A percentile compares a stretch with the other conserved stretches of the same genome.
Evolutionary conservation across 2,888 invertebrate genomes (phyloP).

Genomic region (Campaea margaritaria): DNA sequence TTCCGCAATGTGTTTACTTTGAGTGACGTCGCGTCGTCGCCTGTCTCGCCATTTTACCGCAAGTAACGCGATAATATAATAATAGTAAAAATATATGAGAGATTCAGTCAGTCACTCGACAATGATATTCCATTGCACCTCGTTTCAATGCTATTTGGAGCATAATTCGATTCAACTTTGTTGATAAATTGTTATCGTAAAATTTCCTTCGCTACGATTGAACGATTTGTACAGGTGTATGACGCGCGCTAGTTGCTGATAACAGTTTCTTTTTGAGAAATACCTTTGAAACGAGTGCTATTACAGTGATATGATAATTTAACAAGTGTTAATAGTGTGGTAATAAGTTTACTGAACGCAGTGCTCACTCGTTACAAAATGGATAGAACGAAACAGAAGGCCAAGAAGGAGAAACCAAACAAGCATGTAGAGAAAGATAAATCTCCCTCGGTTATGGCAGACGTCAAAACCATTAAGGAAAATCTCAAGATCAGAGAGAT

Average conservation of each 20-base stretch:
- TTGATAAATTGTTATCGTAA: conserved; percentile 67
- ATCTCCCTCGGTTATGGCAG: conserved; percentile 58
- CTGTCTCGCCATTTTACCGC: conserved; percentile 25
- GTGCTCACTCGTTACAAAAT: conserved; percentile 44
- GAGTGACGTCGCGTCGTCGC: conserved; percentile 44
- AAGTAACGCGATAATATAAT: conserved; percentile 24
- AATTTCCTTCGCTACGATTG: conserved; percentile 63
- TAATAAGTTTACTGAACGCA: too few relatives aligned
- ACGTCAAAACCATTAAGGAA: conserved; percentile 72
- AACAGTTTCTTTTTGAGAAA: conserved; percentile 45
- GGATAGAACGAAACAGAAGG: conserved; percentile 69
- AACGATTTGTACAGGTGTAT: conserved; percentile 75
- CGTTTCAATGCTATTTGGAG: conserved; percentile 43
- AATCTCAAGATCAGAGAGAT: conserved; percentile 78
- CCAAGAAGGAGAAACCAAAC: conserved; percentile 64
- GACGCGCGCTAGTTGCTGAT: conserved; percentile 58
- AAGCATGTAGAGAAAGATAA: conserved; percentile 65
- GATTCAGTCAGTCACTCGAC: conserved; percentile 34
- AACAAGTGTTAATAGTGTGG: conserved; percentile 38
- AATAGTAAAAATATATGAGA: conserved; percentile 39
- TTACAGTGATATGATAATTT: conserved; percentile 40
- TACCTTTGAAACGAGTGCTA: conserved; percentile 41
- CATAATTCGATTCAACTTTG: conserved; percentile 49
- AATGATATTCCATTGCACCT: conserved; percentile 33
- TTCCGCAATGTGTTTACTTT: conserved; percentile 53